Evolutionary conservation across 2,888 invertebrate genomes (phyloP).

Genomic region (Capitulum mitella): DNA sequence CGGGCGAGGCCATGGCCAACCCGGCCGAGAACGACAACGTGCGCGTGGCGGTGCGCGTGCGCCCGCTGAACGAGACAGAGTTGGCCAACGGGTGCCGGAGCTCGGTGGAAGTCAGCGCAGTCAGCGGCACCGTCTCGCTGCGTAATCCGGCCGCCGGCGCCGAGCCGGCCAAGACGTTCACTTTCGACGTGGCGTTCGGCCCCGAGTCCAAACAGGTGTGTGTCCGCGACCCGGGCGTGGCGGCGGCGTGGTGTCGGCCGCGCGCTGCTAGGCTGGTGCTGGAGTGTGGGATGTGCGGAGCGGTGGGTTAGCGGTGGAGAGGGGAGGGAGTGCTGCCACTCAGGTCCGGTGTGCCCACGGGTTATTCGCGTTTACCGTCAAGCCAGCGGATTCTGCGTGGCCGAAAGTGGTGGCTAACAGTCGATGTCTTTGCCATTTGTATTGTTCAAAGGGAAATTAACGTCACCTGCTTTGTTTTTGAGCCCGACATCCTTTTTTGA

Average conservation of each 20-base stretch:
- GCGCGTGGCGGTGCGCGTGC: slow-evolving; percentile 86
- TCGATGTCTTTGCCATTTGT: too few relatives aligned
- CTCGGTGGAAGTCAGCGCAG: slow-evolving; percentile 67
- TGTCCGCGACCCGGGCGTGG: slow-evolving; percentile 19
- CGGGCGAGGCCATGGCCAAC: too few relatives aligned
- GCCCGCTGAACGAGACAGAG: slow-evolving; percentile 86
- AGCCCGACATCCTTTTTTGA: too few relatives aligned
- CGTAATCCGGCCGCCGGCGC: slow-evolving; percentile 29
- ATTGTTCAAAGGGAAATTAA: too few relatives aligned
- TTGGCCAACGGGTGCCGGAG: slow-evolving; percentile 59
- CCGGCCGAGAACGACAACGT: slow-evolving; percentile 69
- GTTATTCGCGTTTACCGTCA: too few relatives aligned
- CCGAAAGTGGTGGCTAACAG: too few relatives aligned
- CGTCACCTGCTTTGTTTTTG: too few relatives aligned
- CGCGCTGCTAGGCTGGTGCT: background rate
- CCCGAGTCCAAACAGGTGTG: slow-evolving; percentile 70
- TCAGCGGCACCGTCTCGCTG: slow-evolving; percentile 40
- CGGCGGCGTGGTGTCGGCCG: background rate
- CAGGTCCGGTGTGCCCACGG: too few relatives aligned
- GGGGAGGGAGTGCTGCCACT: too few relatives aligned
- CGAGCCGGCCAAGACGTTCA: slow-evolving; percentile 70
- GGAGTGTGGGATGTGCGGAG: too few relatives aligned
- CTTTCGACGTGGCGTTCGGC: slow-evolving; percentile 91
- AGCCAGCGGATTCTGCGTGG: too few relatives aligned
- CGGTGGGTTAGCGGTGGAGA: too few relatives aligned